Conservation (phyloP, 2,113 vertebrate species). For the Leptodactylus fuscus region DNA sequence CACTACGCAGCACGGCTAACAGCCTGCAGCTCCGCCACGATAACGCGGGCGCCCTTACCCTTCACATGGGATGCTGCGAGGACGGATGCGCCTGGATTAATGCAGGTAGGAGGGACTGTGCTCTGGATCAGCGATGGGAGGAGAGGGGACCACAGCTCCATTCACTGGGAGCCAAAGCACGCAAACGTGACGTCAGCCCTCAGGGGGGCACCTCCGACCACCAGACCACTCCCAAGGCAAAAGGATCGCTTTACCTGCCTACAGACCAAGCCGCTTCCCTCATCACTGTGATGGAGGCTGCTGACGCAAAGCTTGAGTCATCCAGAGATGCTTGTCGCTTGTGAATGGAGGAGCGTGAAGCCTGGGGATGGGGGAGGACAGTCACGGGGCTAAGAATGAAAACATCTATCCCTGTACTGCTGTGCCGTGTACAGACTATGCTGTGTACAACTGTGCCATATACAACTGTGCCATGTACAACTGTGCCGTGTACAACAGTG, state of each 20-base stretch:
- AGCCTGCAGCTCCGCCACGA: background rate
- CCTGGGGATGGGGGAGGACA: background rate
- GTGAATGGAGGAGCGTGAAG: slow-evolving; percentile 36
- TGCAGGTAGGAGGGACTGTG: slow-evolving; percentile 55
- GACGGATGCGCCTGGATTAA: slow-evolving; percentile 50
- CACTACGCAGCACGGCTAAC: background rate
- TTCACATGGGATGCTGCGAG: slow-evolving; percentile 41
- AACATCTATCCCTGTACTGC: too few species aligned
- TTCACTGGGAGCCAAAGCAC: slow-evolving; percentile 16
- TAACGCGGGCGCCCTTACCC: slow-evolving; percentile 17
- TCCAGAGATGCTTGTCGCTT: slow-evolving; percentile 5
- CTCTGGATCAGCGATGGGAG: background rate
- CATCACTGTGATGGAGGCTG: background rate
- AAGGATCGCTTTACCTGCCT: background rate
- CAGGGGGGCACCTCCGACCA: slow-evolving; percentile 41
- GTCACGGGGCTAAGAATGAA: background rate
- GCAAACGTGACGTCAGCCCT: slow-evolving; percentile 22
- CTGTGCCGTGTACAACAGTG: too few species aligned
- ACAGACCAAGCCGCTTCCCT: too few species aligned
- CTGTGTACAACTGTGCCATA: too few species aligned
- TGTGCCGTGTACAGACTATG: too few species aligned
- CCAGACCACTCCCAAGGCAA: background rate
- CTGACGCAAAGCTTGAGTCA: slow-evolving; percentile 54
- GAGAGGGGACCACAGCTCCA: slow-evolving; percentile 15
- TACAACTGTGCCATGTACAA: too few species aligned